Conservation (phyloP, 1,140 invertebrate genomes). For the Spodoptera litura region DNA sequence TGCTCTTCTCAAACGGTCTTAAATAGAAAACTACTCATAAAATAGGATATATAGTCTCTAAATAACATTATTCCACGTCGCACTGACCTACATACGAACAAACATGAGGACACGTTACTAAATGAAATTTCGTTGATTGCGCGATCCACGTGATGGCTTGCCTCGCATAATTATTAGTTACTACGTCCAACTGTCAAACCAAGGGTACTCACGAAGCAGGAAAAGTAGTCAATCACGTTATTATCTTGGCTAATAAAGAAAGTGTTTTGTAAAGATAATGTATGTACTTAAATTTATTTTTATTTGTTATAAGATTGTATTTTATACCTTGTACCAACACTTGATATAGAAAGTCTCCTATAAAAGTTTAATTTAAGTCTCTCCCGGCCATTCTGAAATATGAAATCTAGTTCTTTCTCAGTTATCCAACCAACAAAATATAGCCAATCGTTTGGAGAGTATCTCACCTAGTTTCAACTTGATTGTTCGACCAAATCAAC, state of each 20-base stretch:
- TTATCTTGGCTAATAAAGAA: background rate
- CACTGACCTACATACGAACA: slow-evolving; percentile 37
- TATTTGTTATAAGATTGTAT: no score
- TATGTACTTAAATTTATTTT: no score
- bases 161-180: slow-evolving; percentile 46
- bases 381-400: no score
- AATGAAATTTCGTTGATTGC: slow-evolving; percentile 47
- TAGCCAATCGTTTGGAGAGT: no score
- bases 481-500: no score
- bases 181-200: background rate
- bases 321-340: no score
- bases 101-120: slow-evolving; percentile 21
- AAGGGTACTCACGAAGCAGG: slow-evolving; percentile 34
- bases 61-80: slow-evolving; percentile 38
- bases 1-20: no score
- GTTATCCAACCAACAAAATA: no score
- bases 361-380: no score
- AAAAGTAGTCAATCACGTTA: background rate
- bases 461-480: no score
- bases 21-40: slow-evolving; percentile 4
- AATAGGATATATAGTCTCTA: slow-evolving; percentile 1
- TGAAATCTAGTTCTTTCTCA: no score
- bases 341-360: no score
- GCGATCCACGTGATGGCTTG: slow-evolving; percentile 11
- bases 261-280: background rate